Base-by-base conservation (phyloP, 2,113 vertebrate genomes). In the Salvelinus sp. region DNA sequence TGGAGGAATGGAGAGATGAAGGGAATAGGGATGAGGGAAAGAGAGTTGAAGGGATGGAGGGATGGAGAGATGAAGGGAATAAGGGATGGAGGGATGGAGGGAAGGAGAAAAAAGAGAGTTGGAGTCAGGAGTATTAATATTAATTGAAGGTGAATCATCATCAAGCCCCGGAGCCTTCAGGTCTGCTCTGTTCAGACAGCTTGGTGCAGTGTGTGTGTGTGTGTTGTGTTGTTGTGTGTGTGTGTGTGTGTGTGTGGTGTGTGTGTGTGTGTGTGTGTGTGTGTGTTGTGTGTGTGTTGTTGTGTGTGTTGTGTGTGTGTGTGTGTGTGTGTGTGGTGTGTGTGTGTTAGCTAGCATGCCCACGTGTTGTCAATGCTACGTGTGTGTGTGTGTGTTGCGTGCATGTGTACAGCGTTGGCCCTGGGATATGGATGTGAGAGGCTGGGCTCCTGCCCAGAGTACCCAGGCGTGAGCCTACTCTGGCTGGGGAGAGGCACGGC, bases 141-240 rank as follows among this genome's bases (percentile, higher is more conserved):
- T 92, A 93, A 93, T 93, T 88, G 84, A 84, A 81, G 88, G 89
- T 91, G 92, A 93, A 92, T 93, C 90, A 93, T 93, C 82, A 90
- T 2, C 38, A 2, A 44, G 88, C 89, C 85, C 90, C 90, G 89
- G 88, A 90, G 87, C 90, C 88, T 89, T 77, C 89, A 89, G 90
- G 89, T 90, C 85, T 91, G 90, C 88, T 80, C 87, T 83, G 78
- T 18, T 18, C 48, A 73, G 89, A 91, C 91, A 93, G 93, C 91
- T 94, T n/a, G n/a, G n/a, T n/a, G n/a, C n/a, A n/a, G 92, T 92
- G 12, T 50, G 13, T 50, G 48, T 50, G 12, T 50, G 3, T 50
- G 48, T 4, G 48, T 50, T 14, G 48, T 50, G 48, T 13, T 1
- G 47, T 50, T 50, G 47, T 50, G 47, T 14, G 47, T 50, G 9